Evolutionary conservation across 2,797 vertebrate genomes (phyloP).

Genomic region (Octomys mimax): DNA sequence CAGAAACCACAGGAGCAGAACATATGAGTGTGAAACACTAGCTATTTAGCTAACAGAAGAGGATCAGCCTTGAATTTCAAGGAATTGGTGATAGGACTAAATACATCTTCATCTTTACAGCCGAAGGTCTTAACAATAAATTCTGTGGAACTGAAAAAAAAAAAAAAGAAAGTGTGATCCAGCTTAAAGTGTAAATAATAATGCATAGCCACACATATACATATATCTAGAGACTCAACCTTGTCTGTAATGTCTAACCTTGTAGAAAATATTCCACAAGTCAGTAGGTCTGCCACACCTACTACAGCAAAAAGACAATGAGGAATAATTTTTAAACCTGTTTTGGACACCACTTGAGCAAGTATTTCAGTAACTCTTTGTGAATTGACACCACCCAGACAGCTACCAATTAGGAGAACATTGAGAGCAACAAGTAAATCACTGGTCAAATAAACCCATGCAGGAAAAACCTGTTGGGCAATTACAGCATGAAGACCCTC

Average conservation of each 20-base stretch:
- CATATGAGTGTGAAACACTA: not conserved
- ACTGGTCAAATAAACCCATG: not conserved
- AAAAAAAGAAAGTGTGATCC: no score
- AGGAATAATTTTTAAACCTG: not conserved
- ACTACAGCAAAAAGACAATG: not conserved
- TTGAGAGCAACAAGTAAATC: not conserved
- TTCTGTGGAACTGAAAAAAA: constrained; percentile 26
- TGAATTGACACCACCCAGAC: not conserved
- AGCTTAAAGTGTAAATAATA: not conserved
- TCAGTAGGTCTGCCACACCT: not conserved
- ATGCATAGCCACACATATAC: not conserved
- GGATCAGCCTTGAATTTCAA: not conserved
- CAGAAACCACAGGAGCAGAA: not conserved
- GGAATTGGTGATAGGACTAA: not conserved
- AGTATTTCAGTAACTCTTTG: not conserved
- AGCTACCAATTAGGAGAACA: not conserved
- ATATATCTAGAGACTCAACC: not conserved
- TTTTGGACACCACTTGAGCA: not conserved
- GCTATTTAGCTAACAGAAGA: not conserved
- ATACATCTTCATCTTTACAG: not conserved
- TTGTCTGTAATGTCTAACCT: not conserved
- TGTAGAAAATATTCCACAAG: not conserved
- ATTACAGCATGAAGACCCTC: not conserved
- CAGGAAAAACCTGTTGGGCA: not conserved
- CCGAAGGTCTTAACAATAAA: not conserved